Conservation (phyloP, 2,113 vertebrate genomes). For the Xenus cinereus region DNA sequence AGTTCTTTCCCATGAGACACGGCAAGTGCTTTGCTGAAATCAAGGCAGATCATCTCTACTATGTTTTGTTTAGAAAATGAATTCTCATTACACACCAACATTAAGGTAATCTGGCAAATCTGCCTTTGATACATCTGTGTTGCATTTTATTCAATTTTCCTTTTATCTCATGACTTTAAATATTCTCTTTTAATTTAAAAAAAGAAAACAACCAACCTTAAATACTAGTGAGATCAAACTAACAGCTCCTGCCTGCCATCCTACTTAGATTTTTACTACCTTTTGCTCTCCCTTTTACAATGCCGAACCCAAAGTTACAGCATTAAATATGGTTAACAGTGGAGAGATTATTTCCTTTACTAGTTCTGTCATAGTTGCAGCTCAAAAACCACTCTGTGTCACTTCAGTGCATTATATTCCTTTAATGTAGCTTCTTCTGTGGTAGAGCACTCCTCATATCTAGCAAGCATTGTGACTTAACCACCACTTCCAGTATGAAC, state of each 20-base stretch:
- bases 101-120: not conserved
- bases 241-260: not conserved
- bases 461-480: not conserved
- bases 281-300: not conserved
- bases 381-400: not conserved
- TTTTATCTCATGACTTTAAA: not conserved
- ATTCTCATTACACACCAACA: not conserved
- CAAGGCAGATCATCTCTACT: not conserved
- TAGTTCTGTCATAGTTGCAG: not conserved
- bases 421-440: not conserved
- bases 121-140: not conserved
- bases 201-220: not conserved
- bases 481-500: accelerated
- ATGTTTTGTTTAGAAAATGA: not conserved
- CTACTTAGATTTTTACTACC: not conserved
- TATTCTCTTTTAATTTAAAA: not conserved
- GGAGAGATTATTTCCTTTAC: not conserved
- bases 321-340: not conserved
- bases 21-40: not conserved
- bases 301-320: accelerated
- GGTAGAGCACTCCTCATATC: accelerated
- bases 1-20: not conserved
- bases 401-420: not conserved
- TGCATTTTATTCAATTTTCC: not conserved
- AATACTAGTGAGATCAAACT: not conserved